A percentile compares a stretch with the other conserved stretches of the same genome.
Conservation (phyloP, 2,113 vertebrate species). For the Taxidea taxus region DNA sequence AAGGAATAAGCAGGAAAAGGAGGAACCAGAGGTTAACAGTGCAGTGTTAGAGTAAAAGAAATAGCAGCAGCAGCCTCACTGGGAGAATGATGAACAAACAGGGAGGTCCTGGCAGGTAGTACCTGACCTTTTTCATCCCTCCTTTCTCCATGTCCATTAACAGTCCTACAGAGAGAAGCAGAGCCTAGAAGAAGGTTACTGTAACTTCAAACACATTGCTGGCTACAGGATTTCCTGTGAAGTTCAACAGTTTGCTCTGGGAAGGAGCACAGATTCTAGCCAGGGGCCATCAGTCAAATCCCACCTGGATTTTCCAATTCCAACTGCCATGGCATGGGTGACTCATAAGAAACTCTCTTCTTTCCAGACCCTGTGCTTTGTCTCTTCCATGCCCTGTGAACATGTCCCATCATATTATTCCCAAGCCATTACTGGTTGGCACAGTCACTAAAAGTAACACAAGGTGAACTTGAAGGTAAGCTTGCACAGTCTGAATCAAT, state of each 20-base stretch:
- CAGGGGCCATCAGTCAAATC: not conserved
- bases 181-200: not conserved
- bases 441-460: not conserved
- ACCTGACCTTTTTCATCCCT: not conserved
- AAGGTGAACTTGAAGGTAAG: conserved; percentile 10
- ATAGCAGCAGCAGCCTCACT: not conserved
- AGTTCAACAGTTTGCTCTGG: not conserved
- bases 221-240: not conserved
- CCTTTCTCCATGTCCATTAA: not conserved
- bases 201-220: not conserved
- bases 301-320: not conserved
- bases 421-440: not conserved
- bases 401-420: not conserved
- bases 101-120: not conserved
- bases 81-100: not conserved
- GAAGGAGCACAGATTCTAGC: not conserved
- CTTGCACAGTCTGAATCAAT: not conserved
- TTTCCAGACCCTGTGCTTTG: not conserved
- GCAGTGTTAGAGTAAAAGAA: not conserved
- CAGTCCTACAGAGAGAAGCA: not conserved
- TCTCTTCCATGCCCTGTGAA: not conserved
- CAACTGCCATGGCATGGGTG: not conserved
- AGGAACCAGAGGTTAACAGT: not conserved
- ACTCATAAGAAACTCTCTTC: not conserved
- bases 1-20: not conserved